Base-by-base conservation (phyloP, 2,113 vertebrate genomes). In the Microtus ochrogaster region DNA sequence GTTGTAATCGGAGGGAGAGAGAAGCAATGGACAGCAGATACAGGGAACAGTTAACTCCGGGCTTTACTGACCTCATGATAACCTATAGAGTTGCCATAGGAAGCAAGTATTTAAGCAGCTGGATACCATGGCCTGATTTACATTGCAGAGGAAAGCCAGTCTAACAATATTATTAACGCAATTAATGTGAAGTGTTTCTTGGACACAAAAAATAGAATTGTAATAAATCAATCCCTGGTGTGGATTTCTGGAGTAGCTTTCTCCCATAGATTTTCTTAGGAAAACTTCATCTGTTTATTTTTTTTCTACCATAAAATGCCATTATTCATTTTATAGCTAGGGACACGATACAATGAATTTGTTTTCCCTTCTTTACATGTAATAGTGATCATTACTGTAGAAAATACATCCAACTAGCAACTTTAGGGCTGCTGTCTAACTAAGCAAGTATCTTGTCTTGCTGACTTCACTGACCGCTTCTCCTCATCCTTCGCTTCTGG, bases 401-500 rank as follows among this genome's bases (percentile, higher is more conserved):
- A 94, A 92, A 72, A 86, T 24, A 22, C 70, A 95, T 73, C 61
- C 89, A 86, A 92, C 83, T 58, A 92, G 91, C 74, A 96, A 94
- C 63, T 85, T 76, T 85, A 85, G 81, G 88, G 49, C 73, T 77
- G 17, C 79, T 78, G 39, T 94, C n/a, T 93, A 88, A 93, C 84
- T 84, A 77, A 49, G 41, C 30, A 89, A 93, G 36, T 82, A 73
- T 96, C 81, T 96, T 77, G 68, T n/a, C 95, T 92, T 96, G 84
- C 76, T 93, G 79, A 93, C 89, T 94, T 96, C 79, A 96, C 68
- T 90, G 68, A 86, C 94, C 55, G 78, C 65, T 91, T 90, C 82
- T 92, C 87, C 73, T 95, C 94, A 91, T 96, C 88, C 81, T 95
- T 96, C 74, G 85, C 77, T 95, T 92, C 82, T 68, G 88, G 92